Base-by-base conservation (phyloP, 2,888 invertebrate genomes). In the Polyommatus icarus region DNA sequence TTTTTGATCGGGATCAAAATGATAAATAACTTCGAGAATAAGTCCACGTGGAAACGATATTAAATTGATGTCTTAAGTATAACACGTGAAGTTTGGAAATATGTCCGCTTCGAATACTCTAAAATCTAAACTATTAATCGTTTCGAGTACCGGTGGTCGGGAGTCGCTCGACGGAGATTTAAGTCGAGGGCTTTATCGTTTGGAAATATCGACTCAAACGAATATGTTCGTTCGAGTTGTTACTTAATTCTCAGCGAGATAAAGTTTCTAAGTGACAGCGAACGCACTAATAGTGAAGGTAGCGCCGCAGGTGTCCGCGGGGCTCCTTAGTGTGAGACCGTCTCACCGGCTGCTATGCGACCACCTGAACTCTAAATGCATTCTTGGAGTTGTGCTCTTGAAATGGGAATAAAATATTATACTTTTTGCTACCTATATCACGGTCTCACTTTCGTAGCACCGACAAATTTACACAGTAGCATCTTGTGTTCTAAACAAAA, bases 1-100 rank as follows among this genome's bases (percentile, higher is more conserved):
- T 93, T 94, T 94, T 85, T 92, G 91, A 91, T 92, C 89, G 86
- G 89, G 89, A 92, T 92, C 90, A 89, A 92, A 90, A 93, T 92
- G 92, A 93, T 94, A 92, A 94, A 94, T 93, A 93, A 91, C 92
- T 89, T 87, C 83, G 87, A 88, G 90, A 88, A 91, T 92, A 92
- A 91, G 86, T 91, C 90, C 90, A 90, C 87, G 90, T 91, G 87
- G 89, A 87, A 90, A 91, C 90, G 90, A 92, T 92, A 77, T 77
- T 73, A 24, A 92, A 93, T 93, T 91, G 94, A 94, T 94, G 93
- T 93, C 93, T 93, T 92, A 91, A 93, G 91, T 90, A 90, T 54
- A 76, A 77, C 75, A 54, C 54, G 15, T 75, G 15, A 24, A 46
- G 73, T 54, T 24, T 50, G 50, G 50, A 75, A 75, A 75, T 75